A percentile compares a stretch with the other conserved stretches of the same genome.
Conservation (phyloP, 2,113 vertebrate species). For the Cettia cetti region DNA sequence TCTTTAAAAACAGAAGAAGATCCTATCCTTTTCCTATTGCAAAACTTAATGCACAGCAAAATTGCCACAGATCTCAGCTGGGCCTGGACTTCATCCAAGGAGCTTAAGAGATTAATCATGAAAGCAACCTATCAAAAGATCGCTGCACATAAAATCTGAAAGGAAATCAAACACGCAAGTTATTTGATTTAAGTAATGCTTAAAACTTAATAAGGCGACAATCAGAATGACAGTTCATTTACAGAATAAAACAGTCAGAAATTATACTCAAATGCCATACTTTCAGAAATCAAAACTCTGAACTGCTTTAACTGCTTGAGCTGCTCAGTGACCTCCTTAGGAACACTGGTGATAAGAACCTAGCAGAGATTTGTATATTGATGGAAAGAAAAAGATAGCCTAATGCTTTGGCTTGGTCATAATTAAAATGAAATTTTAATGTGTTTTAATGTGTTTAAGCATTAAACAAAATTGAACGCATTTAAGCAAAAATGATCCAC, state of each 20-base stretch:
- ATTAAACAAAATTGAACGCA: constrained; percentile 16
- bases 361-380: not conserved
- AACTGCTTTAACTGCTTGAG: constrained; percentile 16
- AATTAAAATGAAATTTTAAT: constrained; percentile 38
- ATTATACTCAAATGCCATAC: constrained; percentile 14
- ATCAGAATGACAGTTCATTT: not conserved
- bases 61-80: not conserved
- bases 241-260: constrained; percentile 28
- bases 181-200: constrained; percentile 15
- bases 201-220: constrained; percentile 21
- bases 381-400: not conserved
- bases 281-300: not conserved
- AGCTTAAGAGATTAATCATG: constrained; percentile 9
- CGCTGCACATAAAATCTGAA: not conserved
- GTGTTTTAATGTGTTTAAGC: constrained; percentile 16
- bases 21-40: not conserved
- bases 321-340: not conserved
- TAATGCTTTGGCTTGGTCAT: not conserved
- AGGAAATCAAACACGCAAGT: not conserved
- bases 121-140: constrained; percentile 10
- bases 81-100: not conserved
- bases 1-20: constrained; percentile 12
- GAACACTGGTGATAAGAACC: not conserved
- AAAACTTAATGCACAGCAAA: not conserved
- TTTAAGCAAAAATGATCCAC: not conserved